A percentile compares a stretch with the other conserved stretches of the same genome.
phyloP scores from a whole-genome alignment of 2,888 invertebrate species.

The Tubulanus polymorphus region DNA sequence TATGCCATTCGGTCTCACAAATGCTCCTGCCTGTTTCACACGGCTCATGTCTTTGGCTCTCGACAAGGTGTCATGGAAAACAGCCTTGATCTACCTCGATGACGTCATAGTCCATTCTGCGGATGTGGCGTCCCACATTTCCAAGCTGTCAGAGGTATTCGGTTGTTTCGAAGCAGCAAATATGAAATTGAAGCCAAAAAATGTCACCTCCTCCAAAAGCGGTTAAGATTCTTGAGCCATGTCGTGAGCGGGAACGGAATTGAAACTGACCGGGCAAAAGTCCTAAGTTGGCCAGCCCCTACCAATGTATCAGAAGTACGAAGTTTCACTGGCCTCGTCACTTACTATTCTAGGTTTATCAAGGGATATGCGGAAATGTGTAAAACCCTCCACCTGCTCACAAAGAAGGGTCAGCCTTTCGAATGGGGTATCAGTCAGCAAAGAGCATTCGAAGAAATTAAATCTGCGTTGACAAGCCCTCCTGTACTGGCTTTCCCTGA shows the following conservation, averaged over 20 bases:
- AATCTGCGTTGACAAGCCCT: neutral
- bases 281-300: conserved; percentile 4
- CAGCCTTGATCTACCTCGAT: conserved; percentile 2
- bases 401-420: neutral
- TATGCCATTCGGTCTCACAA: conserved; percentile 3
- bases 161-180: conserved; percentile 1
- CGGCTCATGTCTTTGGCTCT: neutral
- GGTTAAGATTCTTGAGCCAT: conserved; percentile 11
- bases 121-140: neutral
- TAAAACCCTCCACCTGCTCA: conserved; percentile 1
- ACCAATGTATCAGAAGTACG: neutral
- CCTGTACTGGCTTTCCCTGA: neutral
- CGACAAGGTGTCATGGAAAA: too few relatives aligned
- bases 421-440: neutral
- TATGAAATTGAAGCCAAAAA: conserved; percentile 13
- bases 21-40: neutral
- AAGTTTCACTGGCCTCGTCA: conserved; percentile 4
- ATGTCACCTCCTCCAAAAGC: conserved; percentile 8
- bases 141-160: conserved; percentile 6
- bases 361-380: conserved; percentile 2
- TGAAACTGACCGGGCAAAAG: conserved; percentile 5
- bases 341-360: conserved; percentile 5
- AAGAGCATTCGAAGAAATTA: neutral
- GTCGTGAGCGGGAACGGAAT: conserved; percentile 9
- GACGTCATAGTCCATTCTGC: neutral